Percentiles rank a stretch among this genome's conserved stretches.
phyloP scores from a whole-genome alignment of 2,113 vertebrate species.

The Scopus umbretta region DNA sequence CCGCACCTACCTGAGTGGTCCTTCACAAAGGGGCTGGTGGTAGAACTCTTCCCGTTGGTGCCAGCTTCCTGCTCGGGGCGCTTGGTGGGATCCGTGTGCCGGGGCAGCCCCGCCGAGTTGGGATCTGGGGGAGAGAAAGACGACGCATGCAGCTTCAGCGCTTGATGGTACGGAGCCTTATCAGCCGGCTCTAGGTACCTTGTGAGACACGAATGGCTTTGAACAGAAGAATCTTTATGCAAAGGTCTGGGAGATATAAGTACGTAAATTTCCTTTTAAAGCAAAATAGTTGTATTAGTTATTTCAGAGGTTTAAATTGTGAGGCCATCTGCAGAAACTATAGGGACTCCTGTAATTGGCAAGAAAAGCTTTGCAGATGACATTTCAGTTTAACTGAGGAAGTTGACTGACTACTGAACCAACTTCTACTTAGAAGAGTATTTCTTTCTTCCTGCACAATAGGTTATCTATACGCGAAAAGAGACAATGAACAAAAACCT shows the following conservation, averaged over 20 bases:
- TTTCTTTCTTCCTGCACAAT: conserved; percentile 69
- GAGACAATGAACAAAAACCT: conserved; percentile 60
- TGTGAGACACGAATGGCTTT: conserved; percentile 50
- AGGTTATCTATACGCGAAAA: conserved; percentile 68
- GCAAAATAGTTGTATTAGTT: conserved; percentile 64
- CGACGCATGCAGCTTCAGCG: conserved; percentile 31
- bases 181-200: conserved; percentile 16
- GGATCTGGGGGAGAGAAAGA: conserved; percentile 80
- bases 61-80: conserved; percentile 82
- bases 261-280: conserved; percentile 65
- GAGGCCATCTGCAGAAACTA: conserved; percentile 79
- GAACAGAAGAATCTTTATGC: conserved; percentile 67
- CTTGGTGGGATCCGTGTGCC: conserved; percentile 83
- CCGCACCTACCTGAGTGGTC: conserved; percentile 74
- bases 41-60: conserved; percentile 81
- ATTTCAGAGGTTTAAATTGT: conserved; percentile 70
- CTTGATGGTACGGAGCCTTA: background rate
- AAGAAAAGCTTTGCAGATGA: conserved; percentile 80
- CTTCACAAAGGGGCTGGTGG: conserved; percentile 80
- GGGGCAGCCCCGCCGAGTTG: conserved; percentile 80
- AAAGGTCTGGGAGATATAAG: conserved; percentile 58
- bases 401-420: conserved; percentile 74
- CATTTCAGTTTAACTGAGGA: conserved; percentile 78
- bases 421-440: conserved; percentile 72
- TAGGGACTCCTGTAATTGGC: conserved; percentile 72